Percentiles rank a stretch among this genome's conserved stretches.
phyloP scores from a whole-genome alignment of 1,140 invertebrate species.

The Tetragnatha versicolor region DNA sequence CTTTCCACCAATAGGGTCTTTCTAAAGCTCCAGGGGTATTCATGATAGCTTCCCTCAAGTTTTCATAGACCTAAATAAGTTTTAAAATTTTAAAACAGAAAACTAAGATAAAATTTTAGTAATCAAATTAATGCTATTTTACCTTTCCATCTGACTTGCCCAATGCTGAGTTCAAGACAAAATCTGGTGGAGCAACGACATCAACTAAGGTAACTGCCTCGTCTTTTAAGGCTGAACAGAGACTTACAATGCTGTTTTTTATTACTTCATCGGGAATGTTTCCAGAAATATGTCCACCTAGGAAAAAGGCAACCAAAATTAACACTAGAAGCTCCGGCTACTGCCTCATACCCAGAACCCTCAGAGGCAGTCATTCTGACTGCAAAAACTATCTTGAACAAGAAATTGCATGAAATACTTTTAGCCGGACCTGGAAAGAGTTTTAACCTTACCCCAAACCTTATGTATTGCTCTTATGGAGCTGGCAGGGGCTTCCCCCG shows the following conservation, averaged over 20 bases:
- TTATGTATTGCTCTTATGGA: too few species aligned
- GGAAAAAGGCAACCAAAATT: background rate
- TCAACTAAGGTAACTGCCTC: slow-evolving; percentile 83
- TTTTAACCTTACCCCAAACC: too few species aligned
- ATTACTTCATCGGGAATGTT: slow-evolving; percentile 16
- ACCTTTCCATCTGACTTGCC: slow-evolving; percentile 76
- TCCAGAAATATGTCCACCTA: slow-evolving; percentile 45
- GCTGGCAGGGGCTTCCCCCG: too few species aligned
- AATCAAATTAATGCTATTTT: background rate
- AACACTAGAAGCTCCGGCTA: too few species aligned
- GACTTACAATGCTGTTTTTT: slow-evolving; percentile 21
- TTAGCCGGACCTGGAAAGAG: too few species aligned
- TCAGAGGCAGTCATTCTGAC: too few species aligned
- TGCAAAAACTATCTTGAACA: too few species aligned
- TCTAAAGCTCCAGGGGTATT: slow-evolving; percentile 61
- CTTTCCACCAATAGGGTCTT: slow-evolving; percentile 63
- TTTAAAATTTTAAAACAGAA: too few species aligned
- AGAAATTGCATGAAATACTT: too few species aligned
- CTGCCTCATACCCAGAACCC: too few species aligned
- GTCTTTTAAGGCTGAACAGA: slow-evolving; percentile 72
- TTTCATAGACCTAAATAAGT: slow-evolving; percentile 73
- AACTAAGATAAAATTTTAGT: background rate
- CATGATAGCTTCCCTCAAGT: slow-evolving; percentile 64
- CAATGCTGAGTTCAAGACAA: slow-evolving; percentile 79
- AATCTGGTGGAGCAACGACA: slow-evolving; percentile 86